Base-by-base conservation (phyloP, 2,888 invertebrate species). In the Drosophila barbarae region DNA sequence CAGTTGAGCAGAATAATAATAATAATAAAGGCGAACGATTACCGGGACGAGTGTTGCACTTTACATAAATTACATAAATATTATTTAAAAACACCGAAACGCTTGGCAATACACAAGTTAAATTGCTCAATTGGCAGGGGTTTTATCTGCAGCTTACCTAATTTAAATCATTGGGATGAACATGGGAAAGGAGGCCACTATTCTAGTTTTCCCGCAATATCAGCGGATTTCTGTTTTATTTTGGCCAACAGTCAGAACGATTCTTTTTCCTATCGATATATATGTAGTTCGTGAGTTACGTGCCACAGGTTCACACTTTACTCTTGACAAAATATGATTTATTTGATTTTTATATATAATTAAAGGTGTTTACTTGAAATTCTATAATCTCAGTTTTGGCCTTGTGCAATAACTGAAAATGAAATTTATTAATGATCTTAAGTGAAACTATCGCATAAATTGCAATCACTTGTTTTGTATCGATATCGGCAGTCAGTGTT, bases 181-280 rank as follows among this genome's bases (percentile, higher is more conserved):
- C 46, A 46, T 46, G 13, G 46, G 13, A 30, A 13, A 18, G 30
- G 5, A 30, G 30, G 13, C 18, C 8, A 32, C 8, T 13, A 9
- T 46, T 46, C 32, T 47, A 32, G 46, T 32, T 47, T 47, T 47
- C 46, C 46, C 46, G 46, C 46, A 47, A 47, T 13, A 47, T 47
- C 18, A 47, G 30, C 21, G 18, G 46, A 47, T 47, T 47, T 47
- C 13, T 47, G 46, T 32, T 32, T 47, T 47, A 13, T 21, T 46
- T 32, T 18, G 18, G 21, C 8, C 21, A 32, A 32, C 30, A 30
- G 46, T 30, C 13, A 30, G 13, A 8, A 18, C 18, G 30, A 30
- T 46, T 13, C 1, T 5, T 13, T 3, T 9, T 13, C 1, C 7
- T 13, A 32, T 47, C 46, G 46, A 47, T 47, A 30, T 18, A 47